Percentiles rank a stretch among this genome's conserved stretches.
Conservation (phyloP, 2,888 invertebrate species). For the Dyspetes luteomarginatus region DNA sequence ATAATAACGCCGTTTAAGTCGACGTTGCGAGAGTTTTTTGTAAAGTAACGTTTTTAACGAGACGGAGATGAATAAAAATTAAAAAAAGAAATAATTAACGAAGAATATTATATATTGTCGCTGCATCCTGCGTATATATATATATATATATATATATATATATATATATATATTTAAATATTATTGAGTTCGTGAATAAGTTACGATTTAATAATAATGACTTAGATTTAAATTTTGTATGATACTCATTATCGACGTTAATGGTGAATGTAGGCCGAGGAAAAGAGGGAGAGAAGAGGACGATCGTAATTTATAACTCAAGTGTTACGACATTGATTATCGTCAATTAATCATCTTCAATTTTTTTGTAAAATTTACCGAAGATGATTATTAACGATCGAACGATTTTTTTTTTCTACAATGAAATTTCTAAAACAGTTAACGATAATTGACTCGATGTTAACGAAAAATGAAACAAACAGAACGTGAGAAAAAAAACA, state of each 20-base stretch:
- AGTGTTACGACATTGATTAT: constrained; percentile 23
- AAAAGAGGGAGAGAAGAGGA: constrained; percentile 61
- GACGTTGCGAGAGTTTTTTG: constrained; percentile 46
- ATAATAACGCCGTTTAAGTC: constrained; percentile 12
- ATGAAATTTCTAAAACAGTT: constrained; percentile 71
- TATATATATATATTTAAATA: constrained; percentile 42
- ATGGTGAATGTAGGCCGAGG: constrained; percentile 63
- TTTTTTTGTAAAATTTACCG: constrained; percentile 33
- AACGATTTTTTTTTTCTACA: constrained; percentile 70
- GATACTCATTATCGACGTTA: constrained; percentile 70
- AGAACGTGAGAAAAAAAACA: constrained; percentile 30
- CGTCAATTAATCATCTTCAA: constrained; percentile 33
- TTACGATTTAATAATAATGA: constrained; percentile 69
- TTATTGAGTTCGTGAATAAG: constrained; percentile 67
- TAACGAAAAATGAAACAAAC: constrained; percentile 67
- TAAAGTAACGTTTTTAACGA: constrained; percentile 59
- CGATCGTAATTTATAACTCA: constrained; percentile 50
- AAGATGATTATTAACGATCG: constrained; percentile 52
- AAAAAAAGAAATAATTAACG: constrained; percentile 28
- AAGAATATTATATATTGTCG: constrained; percentile 25
- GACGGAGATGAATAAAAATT: constrained; percentile 49
- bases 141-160: not conserved
- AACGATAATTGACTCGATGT: constrained; percentile 75
- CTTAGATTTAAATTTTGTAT: constrained; percentile 76
- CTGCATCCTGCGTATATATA: constrained; percentile 33